These are phyloP conservation scores for Pagetopsis macropterus DNA, from an alignment of 2,797 vertebrate species.

Conservation along the genomic window DNA sequence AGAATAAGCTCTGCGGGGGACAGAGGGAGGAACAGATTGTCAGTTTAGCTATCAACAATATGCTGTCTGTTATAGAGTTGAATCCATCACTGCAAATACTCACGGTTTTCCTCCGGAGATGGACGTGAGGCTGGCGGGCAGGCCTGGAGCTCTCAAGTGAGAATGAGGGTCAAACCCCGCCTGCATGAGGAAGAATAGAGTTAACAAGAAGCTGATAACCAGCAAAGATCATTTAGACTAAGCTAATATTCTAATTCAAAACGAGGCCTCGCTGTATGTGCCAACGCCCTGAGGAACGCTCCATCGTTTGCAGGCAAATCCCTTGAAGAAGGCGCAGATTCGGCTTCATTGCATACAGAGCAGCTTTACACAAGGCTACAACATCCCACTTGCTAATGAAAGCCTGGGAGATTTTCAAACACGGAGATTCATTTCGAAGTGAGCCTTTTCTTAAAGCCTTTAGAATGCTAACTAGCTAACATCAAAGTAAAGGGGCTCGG, in stretches of 20 bases:
- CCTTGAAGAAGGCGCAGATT: slow-evolving; percentile 56
- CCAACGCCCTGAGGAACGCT: slow-evolving; percentile 42
- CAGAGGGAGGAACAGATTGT: background rate
- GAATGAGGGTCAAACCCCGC: slow-evolving; percentile 95
- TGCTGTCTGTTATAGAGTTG: background rate
- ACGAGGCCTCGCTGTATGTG: slow-evolving; percentile 44
- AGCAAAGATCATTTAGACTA: slow-evolving; percentile 48
- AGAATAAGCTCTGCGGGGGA: slow-evolving; percentile 82
- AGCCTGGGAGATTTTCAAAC: slow-evolving; percentile 73
- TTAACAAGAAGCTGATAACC: slow-evolving; percentile 44
- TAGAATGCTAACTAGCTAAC: slow-evolving; percentile 68
- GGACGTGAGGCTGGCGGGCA: slow-evolving; percentile 91
- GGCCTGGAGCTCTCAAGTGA: slow-evolving; percentile 91
- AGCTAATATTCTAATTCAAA: slow-evolving; percentile 60
- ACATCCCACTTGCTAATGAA: slow-evolving; percentile 71
- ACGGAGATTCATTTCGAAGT: slow-evolving; percentile 54
- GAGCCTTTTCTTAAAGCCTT: slow-evolving; percentile 55
- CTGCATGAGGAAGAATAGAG: slow-evolving; percentile 72
- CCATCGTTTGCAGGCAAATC: slow-evolving; percentile 58
- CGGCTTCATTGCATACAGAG: slow-evolving; percentile 47
- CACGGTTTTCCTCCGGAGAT: slow-evolving; percentile 97
- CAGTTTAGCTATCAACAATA: background rate
- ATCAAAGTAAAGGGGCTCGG: slow-evolving; percentile 70
- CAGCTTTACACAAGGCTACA: slow-evolving; percentile 70
- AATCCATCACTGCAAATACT: slow-evolving; percentile 62